Percentiles rank a stretch among this genome's conserved stretches.
Evolutionary conservation across 1,140 invertebrate genomes (phyloP).

Genomic region (Brachystomella parvula): DNA sequence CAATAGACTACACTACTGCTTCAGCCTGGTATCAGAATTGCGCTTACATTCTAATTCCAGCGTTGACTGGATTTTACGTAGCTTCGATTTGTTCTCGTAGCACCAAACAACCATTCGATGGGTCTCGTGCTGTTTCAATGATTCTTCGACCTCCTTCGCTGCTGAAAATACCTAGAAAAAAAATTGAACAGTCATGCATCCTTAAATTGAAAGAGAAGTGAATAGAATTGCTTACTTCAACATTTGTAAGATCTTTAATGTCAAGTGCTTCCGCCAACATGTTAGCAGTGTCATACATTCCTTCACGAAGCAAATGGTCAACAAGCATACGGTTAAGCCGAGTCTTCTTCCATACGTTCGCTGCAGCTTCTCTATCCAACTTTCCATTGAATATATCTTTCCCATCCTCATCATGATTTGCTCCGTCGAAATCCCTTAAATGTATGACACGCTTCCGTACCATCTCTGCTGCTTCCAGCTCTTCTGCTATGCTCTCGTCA

Average conservation of each 20-base stretch:
- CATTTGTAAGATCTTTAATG: conserved; percentile 84
- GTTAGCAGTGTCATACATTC: conserved; percentile 88
- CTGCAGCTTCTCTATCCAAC: background rate
- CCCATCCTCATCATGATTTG: conserved; percentile 15
- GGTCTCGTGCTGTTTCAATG: conserved; percentile 69
- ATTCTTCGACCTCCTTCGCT: conserved; percentile 47
- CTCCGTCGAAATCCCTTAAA: conserved; percentile 62
- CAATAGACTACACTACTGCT: too few relatives aligned
- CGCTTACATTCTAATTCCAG: conserved; percentile 34
- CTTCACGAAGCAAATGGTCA: conserved; percentile 90
- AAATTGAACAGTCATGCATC: background rate
- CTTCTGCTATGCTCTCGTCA: conserved; percentile 83
- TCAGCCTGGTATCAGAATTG: conserved; percentile 56
- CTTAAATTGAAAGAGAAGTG: background rate
- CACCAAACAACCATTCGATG: conserved; percentile 90
- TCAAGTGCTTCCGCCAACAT: conserved; percentile 71
- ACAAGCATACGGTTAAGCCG: conserved; percentile 89
- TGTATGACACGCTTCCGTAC: conserved; percentile 88
- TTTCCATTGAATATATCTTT: background rate
- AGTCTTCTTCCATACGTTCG: conserved; percentile 59
- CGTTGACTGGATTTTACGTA: conserved; percentile 34
- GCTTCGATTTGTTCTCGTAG: conserved; percentile 90
- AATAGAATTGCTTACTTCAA: conserved; percentile 49
- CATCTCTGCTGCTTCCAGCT: conserved; percentile 73
- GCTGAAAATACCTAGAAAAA: conserved; percentile 33